A percentile compares a stretch with the other conserved stretches of the same genome.
Evolutionary conservation across 1,140 invertebrate genomes (phyloP).

Genomic region (Drosophila sp.): DNA sequence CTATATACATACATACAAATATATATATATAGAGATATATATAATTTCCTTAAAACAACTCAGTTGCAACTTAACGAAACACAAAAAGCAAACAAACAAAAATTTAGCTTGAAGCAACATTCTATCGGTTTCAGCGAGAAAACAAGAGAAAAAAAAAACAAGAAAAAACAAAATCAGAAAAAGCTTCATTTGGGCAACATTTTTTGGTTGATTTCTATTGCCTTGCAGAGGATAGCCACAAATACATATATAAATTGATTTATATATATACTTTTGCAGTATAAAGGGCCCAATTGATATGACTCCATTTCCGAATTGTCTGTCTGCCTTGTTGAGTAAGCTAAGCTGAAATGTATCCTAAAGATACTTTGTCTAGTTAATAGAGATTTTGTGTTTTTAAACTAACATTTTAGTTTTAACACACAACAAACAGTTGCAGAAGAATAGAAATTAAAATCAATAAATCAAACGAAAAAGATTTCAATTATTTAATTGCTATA

Average conservation of each 20-base stretch:
- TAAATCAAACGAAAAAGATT: no score
- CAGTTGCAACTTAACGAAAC: constrained; percentile 53
- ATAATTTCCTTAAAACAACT: constrained; percentile 49
- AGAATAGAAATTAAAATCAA: no score
- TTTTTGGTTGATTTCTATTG: constrained; percentile 7
- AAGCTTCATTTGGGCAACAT: constrained; percentile 15
- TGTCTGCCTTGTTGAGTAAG: background rate
- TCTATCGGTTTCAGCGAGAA: constrained; percentile 76
- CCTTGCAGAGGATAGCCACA: background rate
- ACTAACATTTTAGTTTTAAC: no score
- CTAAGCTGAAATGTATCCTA: no score
- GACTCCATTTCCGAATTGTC: no score
- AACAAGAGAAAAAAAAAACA: constrained; percentile 21
- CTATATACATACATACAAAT: constrained; percentile 12
- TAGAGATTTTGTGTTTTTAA: no score
- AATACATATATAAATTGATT: background rate
- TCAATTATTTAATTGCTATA: no score
- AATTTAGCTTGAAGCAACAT: constrained; percentile 73
- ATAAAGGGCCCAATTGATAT: no score
- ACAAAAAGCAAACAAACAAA: constrained; percentile 29
- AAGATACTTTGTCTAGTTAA: no score
- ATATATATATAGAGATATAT: constrained; percentile 15
- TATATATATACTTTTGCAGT: background rate
- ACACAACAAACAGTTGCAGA: no score
- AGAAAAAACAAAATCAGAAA: constrained; percentile 9